Base-by-base conservation (phyloP, 2,797 vertebrate genomes). In the Trachops cirrhosus region DNA sequence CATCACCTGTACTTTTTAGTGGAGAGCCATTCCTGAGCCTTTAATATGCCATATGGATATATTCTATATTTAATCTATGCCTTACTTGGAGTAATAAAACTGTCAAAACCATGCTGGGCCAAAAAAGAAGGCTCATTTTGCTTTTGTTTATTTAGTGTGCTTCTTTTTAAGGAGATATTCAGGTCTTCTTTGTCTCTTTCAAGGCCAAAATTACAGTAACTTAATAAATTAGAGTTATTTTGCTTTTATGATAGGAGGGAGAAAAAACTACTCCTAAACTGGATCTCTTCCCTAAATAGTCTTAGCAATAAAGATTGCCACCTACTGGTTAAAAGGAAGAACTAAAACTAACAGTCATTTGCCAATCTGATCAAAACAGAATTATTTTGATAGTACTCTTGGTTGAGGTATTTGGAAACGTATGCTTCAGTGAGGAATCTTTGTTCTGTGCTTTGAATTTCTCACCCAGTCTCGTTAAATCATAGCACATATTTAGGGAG, bases 221-320 rank as follows among this genome's bases (percentile, higher is more conserved):
- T 80, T 91, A 77, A 52, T 92, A 64, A 90, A 34, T 70, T 68
- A 48, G 24, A 87, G 54, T 14, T 93, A 75, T 80, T 92, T 96
- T 29, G 8, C 48, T 89, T 92, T 92, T 86, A 48, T 52, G 50
- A n/a, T 48, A 54, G 19, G 21, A 75, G 62, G 68, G 12, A 90
- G 2, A 48, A 75, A 48, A 94, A 34, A 78, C 39, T 96, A 12
- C 24, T 39, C 19, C 79, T 64, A 50, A 89, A 34, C 39, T n/a
- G 11, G 67, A 9, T 75, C 21, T 26, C 86, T 89, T 37, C 21
- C 85, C 48, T 74, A 15, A 54, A 11, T 54, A 39, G 48, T 94
- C 54, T 85, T 91, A 44, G 70, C 70, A 74, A 95, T 89, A 94
- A 83, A 92, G 82, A 90, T 85, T 96, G 97, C 97, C 97, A 96